Evolutionary conservation across 2,113 vertebrate species (phyloP).

Genomic region (Alexandromys fortis): DNA sequence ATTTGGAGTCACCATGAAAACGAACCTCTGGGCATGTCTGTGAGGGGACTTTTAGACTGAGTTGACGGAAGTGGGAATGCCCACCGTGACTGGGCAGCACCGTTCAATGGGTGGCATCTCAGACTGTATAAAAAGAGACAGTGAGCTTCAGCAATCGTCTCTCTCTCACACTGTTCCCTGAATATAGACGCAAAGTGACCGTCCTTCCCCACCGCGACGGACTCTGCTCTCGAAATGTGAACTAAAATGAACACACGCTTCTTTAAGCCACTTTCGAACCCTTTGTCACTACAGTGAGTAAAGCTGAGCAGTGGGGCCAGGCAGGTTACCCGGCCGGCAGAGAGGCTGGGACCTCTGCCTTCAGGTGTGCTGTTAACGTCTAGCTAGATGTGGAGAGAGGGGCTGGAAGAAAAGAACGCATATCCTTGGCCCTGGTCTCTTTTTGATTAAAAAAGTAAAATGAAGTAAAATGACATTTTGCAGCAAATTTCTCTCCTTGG

Average conservation of each 20-base stretch:
- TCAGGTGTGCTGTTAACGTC: too few relatives aligned
- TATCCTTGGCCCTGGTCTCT: background rate
- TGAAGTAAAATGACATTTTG: background rate
- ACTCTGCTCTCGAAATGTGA: too few relatives aligned
- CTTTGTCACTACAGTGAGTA: background rate
- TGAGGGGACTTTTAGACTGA: background rate
- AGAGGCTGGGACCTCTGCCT: background rate
- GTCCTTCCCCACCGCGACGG: background rate
- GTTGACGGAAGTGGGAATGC: background rate
- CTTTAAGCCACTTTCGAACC: background rate
- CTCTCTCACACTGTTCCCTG: background rate
- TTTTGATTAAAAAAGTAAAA: background rate
- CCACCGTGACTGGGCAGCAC: too few relatives aligned
- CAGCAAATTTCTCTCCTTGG: background rate
- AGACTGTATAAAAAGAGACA: background rate
- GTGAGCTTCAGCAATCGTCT: too few relatives aligned
- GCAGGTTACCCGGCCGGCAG: accelerated
- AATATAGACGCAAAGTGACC: background rate
- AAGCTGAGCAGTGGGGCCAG: accelerated
- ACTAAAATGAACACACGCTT: accelerated
- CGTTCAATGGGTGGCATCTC: too few relatives aligned
- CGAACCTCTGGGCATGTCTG: background rate
- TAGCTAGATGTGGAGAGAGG: accelerated
- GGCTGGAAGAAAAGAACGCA: background rate
- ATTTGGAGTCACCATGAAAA: background rate